Evolutionary conservation across 2,888 invertebrate species (phyloP), one percentile per base, ranked within the genome.

Genomic region (Drosophila quinaria): DNA sequence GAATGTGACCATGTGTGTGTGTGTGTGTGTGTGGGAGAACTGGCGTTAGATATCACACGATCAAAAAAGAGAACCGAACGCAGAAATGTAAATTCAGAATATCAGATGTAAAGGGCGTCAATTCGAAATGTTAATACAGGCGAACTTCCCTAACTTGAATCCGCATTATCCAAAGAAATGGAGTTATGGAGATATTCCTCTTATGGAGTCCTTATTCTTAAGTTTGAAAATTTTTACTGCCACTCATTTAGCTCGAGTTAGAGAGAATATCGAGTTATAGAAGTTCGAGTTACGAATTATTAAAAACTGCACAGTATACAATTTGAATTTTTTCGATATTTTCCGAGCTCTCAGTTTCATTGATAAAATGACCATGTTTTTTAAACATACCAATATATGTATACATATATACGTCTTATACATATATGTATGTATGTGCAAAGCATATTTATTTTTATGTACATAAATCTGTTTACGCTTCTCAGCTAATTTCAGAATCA

Each of bases 281-380:
- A n/a, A n/a, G n/a, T n/a, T n/a, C n/a, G n/a, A n/a, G n/a, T n/a
- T n/a, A n/a, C 25, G 25, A 10, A 29, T 19, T 42, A 19, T 4
- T 4, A 31, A 35, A 15, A 11, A 19, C 19, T 17, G 2, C 17
- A 33, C 8, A 17, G 51, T 2, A 52, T 39, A 6, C 4, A 37
- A 25, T 25, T n/a, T 10, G 15, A 52, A 11, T 15, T 39, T 15
- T 15, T 11, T 47, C 4, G 15, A 25, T 31, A 10, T 13, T 17
- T 15, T 37, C 17, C 13, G 8, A 19, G 4, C 15, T 15, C n/a
- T 44, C 22, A 42, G 33, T 61, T 68, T 89, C 89, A 86, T 82
- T 89, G 84, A 82, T 89, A 83, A 86, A 80, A 47, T 67, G 66
- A 67, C 60, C 72, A 70, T 88, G 77, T 76, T 86, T 88, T 80